Evolutionary conservation across 2,113 vertebrate species (phyloP), one percentile per base, ranked within the genome.

Genomic region (Hepsetus odoe): DNA sequence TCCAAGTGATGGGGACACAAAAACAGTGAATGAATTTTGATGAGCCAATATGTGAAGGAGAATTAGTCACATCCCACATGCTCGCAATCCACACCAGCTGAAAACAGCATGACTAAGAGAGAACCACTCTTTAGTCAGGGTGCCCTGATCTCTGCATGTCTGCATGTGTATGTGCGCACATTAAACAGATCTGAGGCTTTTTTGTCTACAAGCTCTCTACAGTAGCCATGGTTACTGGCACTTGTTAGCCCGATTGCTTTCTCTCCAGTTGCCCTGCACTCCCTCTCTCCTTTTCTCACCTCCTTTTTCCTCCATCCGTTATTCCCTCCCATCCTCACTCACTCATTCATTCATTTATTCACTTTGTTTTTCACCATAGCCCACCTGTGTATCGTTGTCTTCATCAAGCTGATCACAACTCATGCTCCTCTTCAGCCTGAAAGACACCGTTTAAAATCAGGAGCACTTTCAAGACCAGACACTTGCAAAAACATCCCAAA

Each of bases 51-150:
- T 80, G 80, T 72, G 67, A 66, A 83, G 82, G 82, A 77, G 59
- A 40, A 81, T 92, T 89, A 91, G 85, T 91, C 90, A 91, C 77
- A 28, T 51, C 80, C 82, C 81, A 84, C 87, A 83, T 85, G 80
- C 83, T 85, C 80, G 81, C 82, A 51, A 81, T 71, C 72, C 42
- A 65, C 18, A 58, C 72, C 80, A 77, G 30, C 66, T 76, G 85
- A 82, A 88, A 90, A 87, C 87, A 88, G 83, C 82, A 71, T 80
- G 86, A 90, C 83, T 86, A 82, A 86, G 81, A 78, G 32, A 71
- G 82, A 44, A 59, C 35, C 68, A 62, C 38, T 67, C 46, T 51
- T 49, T 77, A 61, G 72, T 68, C 72, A 71, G 68, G 51, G 42
- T 56, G 72, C 9, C 68, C 51, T 44, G 46, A 70, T 75, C 40